phyloP scores from a whole-genome alignment of 2,113 vertebrate species.

The Andinoacara biseriatus region DNA sequence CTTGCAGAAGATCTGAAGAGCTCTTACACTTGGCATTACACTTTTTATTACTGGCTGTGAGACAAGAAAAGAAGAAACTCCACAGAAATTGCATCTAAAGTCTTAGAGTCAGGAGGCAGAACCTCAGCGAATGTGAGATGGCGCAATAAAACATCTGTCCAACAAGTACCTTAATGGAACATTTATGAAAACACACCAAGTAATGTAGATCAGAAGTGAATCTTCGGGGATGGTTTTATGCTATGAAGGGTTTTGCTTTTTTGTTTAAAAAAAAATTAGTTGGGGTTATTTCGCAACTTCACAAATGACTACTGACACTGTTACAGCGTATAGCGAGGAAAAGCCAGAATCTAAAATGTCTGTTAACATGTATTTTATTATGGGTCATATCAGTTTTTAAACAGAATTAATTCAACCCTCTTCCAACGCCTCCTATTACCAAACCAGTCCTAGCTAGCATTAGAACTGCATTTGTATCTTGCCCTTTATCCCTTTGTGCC shows the following conservation, averaged over 20 bases:
- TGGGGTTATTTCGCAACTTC: neutral
- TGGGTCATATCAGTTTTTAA: conserved; percentile 11
- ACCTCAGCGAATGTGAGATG: neutral
- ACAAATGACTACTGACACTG: neutral
- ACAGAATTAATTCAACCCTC: conserved; percentile 25
- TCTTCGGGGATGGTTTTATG: neutral
- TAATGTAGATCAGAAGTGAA: neutral
- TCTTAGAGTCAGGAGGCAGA: neutral
- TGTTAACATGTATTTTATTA: neutral
- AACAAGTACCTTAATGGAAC: neutral
- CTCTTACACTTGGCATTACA: neutral
- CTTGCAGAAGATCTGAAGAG: neutral
- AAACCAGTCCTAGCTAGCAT: conserved; percentile 22
- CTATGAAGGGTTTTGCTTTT: too few species aligned
- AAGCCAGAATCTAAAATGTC: neutral
- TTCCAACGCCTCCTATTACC: conserved; percentile 16
- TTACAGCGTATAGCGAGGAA: neutral
- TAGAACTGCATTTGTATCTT: conserved; percentile 29
- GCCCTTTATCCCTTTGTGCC: conserved; percentile 33
- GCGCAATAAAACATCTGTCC: neutral
- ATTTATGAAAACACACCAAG: neutral
- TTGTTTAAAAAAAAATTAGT: neutral
- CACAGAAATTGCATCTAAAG: neutral
- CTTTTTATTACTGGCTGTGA: neutral
- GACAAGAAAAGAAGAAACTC: neutral